Percentiles rank a stretch among this genome's conserved stretches.
phyloP scores from a whole-genome alignment of 2,113 vertebrate species.

The Bathybates hornii region DNA sequence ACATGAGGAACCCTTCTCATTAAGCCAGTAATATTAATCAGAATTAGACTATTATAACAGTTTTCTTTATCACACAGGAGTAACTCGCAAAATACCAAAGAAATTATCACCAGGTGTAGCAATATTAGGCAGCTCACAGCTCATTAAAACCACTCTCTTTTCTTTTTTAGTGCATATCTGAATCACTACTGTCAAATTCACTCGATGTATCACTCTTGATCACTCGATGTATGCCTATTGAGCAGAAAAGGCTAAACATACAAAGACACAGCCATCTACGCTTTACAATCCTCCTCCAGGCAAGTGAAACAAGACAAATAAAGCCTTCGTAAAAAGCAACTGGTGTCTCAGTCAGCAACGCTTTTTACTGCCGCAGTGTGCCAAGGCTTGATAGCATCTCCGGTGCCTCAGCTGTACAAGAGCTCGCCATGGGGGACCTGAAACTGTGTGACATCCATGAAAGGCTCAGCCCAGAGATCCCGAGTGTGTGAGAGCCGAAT shows the following conservation, averaged over 20 bases:
- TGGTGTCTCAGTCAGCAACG: not conserved
- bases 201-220: not conserved
- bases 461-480: not conserved
- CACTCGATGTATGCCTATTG: not conserved
- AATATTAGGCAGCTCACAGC: not conserved
- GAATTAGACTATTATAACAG: not conserved
- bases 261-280: not conserved
- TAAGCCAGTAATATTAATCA: not conserved
- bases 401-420: not conserved
- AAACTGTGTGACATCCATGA: slow-evolving; percentile 19
- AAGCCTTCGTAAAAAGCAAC: slow-evolving; percentile 8
- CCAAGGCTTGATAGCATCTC: slow-evolving; percentile 14
- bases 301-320: not conserved
- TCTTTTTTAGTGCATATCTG: not conserved
- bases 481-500: not conserved
- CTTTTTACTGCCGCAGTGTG: not conserved
- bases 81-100: not conserved
- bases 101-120: not conserved
- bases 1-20: slow-evolving; percentile 3
- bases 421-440: slow-evolving; percentile 14
- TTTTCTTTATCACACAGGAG: not conserved
- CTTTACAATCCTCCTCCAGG: not conserved
- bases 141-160: not conserved
- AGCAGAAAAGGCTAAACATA: not conserved
- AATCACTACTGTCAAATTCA: not conserved